Evolutionary conservation across 2,113 vertebrate species (phyloP).

Genomic region (Lasiurus borealis): DNA sequence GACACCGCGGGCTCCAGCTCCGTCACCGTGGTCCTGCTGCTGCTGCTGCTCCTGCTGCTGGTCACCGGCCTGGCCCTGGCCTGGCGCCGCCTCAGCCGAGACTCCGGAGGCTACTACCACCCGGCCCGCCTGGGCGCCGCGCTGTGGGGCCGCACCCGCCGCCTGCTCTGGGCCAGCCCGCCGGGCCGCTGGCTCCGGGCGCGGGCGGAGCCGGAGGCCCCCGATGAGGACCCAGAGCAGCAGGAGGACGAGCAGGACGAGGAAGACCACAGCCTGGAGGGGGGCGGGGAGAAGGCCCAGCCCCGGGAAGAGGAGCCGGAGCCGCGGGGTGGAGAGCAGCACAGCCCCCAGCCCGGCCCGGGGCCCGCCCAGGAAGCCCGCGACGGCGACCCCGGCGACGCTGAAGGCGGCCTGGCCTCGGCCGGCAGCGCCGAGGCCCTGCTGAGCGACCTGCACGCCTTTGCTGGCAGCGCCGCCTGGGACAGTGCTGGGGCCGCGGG

Average conservation of each 20-base stretch:
- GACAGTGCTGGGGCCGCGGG: slow-evolving; percentile 70
- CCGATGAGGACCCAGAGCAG: not conserved
- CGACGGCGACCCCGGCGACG: not conserved
- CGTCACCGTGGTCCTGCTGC: slow-evolving; percentile 45
- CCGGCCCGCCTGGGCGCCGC: slow-evolving; percentile 68
- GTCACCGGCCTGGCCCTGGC: slow-evolving; percentile 76
- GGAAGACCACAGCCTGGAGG: not conserved
- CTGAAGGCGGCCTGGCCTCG: slow-evolving; percentile 31
- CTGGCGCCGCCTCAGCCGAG: slow-evolving; percentile 79
- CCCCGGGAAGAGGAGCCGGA: not conserved
- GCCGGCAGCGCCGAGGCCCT: slow-evolving; percentile 82
- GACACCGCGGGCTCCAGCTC: not conserved
- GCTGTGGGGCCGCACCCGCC: slow-evolving; percentile 63
- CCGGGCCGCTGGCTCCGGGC: slow-evolving; percentile 54
- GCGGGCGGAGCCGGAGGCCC: not conserved
- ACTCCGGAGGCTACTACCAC: slow-evolving; percentile 80
- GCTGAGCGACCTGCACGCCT: slow-evolving; percentile 89
- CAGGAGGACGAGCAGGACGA: not conserved
- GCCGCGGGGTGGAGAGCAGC: not conserved
- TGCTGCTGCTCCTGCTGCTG: slow-evolving; percentile 78
- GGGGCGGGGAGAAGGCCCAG: not conserved
- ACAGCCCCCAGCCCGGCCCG: not conserved
- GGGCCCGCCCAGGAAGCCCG: not conserved
- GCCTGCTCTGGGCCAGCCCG: slow-evolving; percentile 65
- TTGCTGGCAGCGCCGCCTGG: slow-evolving; percentile 92